Conservation (phyloP, 2,113 vertebrate species). For the Solea solea region DNA sequence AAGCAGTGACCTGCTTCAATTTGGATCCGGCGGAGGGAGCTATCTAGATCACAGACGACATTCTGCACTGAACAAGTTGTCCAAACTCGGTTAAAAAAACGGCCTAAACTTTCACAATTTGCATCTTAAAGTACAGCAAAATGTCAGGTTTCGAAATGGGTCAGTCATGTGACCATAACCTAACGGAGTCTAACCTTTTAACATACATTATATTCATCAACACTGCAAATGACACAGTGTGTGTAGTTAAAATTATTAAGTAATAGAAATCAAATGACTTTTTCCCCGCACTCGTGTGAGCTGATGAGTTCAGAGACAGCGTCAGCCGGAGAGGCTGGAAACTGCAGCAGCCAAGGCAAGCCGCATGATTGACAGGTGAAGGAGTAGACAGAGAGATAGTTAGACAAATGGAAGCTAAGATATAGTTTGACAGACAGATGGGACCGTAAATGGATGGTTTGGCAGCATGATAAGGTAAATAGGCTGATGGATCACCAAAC, state of each 20-base stretch:
- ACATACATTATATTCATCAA: constrained; percentile 16
- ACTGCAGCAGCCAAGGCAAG: constrained; percentile 49
- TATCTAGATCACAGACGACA: constrained; percentile 59
- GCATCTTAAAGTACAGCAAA: background rate
- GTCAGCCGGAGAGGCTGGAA: constrained; percentile 44
- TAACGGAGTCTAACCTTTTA: background rate
- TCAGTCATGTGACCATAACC: constrained; percentile 2
- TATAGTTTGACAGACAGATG: constrained; percentile 86
- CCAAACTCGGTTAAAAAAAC: background rate
- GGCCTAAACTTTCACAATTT: constrained; percentile 11
- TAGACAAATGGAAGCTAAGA: constrained; percentile 84
- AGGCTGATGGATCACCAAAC: constrained; percentile 85
- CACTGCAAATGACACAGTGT: background rate
- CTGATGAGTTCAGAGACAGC: constrained; percentile 50
- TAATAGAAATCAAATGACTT: constrained; percentile 61
- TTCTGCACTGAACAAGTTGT: constrained; percentile 32
- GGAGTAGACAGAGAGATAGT: constrained; percentile 78
- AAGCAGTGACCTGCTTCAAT: constrained; percentile 76
- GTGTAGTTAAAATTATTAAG: constrained; percentile 31
- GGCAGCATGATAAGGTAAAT: constrained; percentile 85
- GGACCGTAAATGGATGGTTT: constrained; percentile 84
- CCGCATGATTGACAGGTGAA: constrained; percentile 80
- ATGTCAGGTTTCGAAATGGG: background rate
- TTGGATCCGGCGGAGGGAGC: constrained; percentile 45
- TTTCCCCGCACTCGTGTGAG: constrained; percentile 49